Percentiles rank a stretch among this genome's conserved stretches.
These are phyloP conservation scores for Drymodes brunneopygia DNA, from an alignment of 2,113 vertebrate genomes.

Conservation along the genomic window DNA sequence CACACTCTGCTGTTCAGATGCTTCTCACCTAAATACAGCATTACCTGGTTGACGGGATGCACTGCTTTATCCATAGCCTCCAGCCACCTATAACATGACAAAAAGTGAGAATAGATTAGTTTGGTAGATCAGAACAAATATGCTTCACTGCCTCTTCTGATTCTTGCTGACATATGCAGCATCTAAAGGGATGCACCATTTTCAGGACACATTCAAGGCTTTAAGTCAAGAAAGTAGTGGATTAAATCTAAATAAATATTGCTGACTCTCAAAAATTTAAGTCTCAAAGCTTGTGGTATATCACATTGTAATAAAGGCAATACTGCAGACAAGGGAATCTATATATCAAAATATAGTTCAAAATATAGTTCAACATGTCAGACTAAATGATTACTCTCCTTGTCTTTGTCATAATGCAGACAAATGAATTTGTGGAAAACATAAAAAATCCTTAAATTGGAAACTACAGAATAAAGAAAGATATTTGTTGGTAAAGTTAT, in stretches of 20 bases:
- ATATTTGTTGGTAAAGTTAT: background rate
- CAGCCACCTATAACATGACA: constrained; percentile 78
- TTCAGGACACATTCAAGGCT: background rate
- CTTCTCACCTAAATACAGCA: background rate
- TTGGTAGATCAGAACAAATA: background rate
- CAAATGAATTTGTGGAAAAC: background rate
- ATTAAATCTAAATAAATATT: background rate
- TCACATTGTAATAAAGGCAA: background rate
- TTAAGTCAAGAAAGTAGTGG: background rate
- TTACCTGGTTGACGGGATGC: constrained; percentile 84
- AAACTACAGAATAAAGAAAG: background rate
- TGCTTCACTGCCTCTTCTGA: background rate
- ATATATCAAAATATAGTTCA: background rate
- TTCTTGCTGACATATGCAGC: background rate
- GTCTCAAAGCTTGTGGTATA: background rate
- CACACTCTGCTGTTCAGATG: background rate
- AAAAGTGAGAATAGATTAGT: background rate
- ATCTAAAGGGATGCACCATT: background rate
- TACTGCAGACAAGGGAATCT: background rate
- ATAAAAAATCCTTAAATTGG: background rate
- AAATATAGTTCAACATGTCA: background rate
- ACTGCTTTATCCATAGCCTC: constrained; percentile 84
- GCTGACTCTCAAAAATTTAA: background rate
- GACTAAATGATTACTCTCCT: background rate
- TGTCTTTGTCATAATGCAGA: background rate